Conservation (phyloP, 2,113 vertebrate species). For the Oryctolagus cuniculus region mOryCun1.1 NC_091438.1:83231001-83231500, state of each 20-base stretch:
- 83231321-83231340: conserved; percentile 15
- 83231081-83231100: not conserved
- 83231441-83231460: not conserved
- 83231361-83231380: not conserved
- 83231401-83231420: not conserved
- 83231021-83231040: not conserved
- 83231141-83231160: conserved; percentile 13
- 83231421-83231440: not conserved
- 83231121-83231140: not conserved
- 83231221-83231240: conserved; percentile 49
- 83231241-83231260: conserved; percentile 67
- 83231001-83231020: not conserved
- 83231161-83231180: conserved; percentile 41
- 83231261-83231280: conserved; percentile 60
- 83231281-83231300: conserved; percentile 68
- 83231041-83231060: conserved; percentile 17
- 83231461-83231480: not conserved
- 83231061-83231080: conserved; percentile 30
- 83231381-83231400: not conserved
- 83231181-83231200: conserved; percentile 52
- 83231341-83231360: conserved; percentile 34
- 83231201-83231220: conserved; percentile 26
- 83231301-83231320: conserved; percentile 57
- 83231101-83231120: not conserved
- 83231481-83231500: not conserved